Evolutionary conservation across 64 coral and sea anemone species (phyloP).

Genomic region (Acropora yongei): DNA sequence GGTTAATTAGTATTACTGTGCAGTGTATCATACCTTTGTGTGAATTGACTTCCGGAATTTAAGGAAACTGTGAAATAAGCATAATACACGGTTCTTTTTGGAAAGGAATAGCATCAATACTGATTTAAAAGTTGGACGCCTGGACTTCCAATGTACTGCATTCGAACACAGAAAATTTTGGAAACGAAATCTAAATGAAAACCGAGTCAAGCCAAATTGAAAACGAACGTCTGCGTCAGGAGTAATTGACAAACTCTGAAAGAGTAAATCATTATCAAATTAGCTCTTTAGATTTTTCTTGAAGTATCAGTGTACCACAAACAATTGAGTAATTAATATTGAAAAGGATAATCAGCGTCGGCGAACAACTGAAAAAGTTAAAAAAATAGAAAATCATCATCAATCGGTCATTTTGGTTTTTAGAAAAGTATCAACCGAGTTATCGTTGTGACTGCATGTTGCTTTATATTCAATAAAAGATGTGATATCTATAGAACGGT

Average conservation of each 20-base stretch:
- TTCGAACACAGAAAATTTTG: background rate
- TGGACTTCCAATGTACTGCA: background rate
- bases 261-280: background rate
- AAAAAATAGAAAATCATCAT: background rate
- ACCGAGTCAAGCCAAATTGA: background rate
- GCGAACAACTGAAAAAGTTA: background rate
- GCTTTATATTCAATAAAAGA: background rate
- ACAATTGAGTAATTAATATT: background rate
- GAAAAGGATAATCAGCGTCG: background rate
- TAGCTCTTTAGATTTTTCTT: background rate
- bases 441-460: background rate
- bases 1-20: background rate
- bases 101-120: background rate
- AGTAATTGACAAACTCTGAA: background rate
- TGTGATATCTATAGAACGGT: background rate
- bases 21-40: background rate
- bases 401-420: background rate
- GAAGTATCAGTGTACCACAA: background rate
- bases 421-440: background rate
- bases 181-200: background rate
- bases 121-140: background rate
- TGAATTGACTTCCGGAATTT: background rate
- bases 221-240: background rate
- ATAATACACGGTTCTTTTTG: background rate
- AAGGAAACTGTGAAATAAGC: background rate